Evolutionary conservation across 2,888 invertebrate species (phyloP), one percentile per base, ranked within the genome.

Genomic region (Pseudococcus longispinus): DNA sequence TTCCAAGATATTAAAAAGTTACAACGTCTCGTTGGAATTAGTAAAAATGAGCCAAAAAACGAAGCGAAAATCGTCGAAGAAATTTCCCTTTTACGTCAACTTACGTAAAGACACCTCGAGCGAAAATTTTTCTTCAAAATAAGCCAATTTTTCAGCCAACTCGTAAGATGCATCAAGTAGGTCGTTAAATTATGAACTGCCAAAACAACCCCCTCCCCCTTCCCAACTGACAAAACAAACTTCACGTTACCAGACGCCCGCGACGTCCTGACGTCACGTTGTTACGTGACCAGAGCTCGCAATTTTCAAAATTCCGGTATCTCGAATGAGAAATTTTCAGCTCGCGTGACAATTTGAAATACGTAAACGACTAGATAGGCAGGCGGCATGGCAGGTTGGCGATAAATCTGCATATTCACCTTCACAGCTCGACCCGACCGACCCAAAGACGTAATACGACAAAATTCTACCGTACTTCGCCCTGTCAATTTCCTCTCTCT

Each of bases 351-450:
- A 60, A 60, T 60, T 55, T 55, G n/a, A 55, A 55, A 55, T 55
- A 55, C 23, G 23, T 37, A 37, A 37, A 37, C 23, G 60, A 23
- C 60, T 2, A 60, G 8, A 23, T 8, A 55, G 55, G 55, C n/a
- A 37, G 37, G n/a, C 1, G 55, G 55, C 6, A 20, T 37, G 60
- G 23, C 23, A 15, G 20, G 77, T 42, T 42, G 77, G 37, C 77
- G 20, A 80, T 20, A 37, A 42, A 80, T 80, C 42, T 42, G 77
- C 77, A 42, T 42, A 80, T 80, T 80, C 77, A 80, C 77, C 77
- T 80, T 80, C 77, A 80, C 37, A 18, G 29, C 8, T 42, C 77
- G 77, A 37, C 37, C 77, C 26, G 55, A 74, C n/a, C 29, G 13
- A 74, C 18, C 74, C 3, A 74, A 74, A 74, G 29, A 32, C 74